These are phyloP conservation scores for Drosophila murphyi DNA, from an alignment of 1,140 invertebrate species.

Conservation along the genomic window DNA sequence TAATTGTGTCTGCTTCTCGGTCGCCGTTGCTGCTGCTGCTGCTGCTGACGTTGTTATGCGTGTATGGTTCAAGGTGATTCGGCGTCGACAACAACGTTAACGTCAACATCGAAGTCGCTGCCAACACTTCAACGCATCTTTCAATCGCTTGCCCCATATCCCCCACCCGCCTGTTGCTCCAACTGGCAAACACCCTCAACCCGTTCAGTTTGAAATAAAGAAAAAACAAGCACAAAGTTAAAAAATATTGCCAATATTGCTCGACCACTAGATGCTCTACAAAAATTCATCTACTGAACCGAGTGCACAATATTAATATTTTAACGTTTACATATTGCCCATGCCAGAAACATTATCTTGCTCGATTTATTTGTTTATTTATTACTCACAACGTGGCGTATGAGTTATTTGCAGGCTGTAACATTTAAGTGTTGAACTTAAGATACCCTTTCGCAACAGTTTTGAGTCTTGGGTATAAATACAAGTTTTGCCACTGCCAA, in stretches of 20 bases:
- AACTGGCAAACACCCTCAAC: conserved; percentile 32
- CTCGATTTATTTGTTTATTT: background rate
- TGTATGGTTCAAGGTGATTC: conserved; percentile 79
- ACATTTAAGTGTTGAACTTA: background rate
- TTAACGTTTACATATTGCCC: too few relatives aligned
- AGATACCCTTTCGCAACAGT: conserved; percentile 13
- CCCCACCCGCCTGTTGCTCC: background rate
- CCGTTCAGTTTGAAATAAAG: conserved; percentile 51
- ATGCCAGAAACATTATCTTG: too few relatives aligned
- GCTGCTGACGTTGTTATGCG: conserved; percentile 46
- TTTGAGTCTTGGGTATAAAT: conserved; percentile 16
- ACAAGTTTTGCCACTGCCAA: conserved; percentile 68
- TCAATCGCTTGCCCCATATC: conserved; percentile 60
- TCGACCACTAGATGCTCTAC: conserved; percentile 24
- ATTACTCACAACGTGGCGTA: background rate
- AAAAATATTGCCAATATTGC: background rate
- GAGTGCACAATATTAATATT: too few relatives aligned
- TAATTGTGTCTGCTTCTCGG: conserved; percentile 71
- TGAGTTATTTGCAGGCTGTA: background rate
- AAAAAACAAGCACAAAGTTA: conserved; percentile 10
- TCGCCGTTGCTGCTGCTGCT: conserved; percentile 30
- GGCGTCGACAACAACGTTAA: conserved; percentile 18
- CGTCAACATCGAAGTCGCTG: conserved; percentile 38
- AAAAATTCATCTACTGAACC: background rate
- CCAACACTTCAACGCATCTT: conserved; percentile 69